Evolutionary conservation across 2,113 vertebrate species (phyloP).

Genomic region (Apodemus speciosus): DNA sequence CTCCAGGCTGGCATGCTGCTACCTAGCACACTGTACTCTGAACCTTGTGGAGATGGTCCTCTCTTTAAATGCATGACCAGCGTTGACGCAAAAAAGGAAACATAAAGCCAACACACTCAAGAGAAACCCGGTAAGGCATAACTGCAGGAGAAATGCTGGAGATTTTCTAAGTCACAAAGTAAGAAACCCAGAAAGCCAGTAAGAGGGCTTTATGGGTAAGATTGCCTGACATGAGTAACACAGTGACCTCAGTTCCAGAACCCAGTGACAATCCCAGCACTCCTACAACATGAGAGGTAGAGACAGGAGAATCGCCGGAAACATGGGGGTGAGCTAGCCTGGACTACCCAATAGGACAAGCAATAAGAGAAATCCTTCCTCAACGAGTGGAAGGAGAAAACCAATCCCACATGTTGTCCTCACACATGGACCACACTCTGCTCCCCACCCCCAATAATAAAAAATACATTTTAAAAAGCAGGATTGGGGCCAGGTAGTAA

Average conservation of each 20-base stretch:
- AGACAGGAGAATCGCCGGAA: not conserved
- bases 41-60: not conserved
- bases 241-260: not conserved
- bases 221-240: too few relatives aligned
- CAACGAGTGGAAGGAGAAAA: not conserved
- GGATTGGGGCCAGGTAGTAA: not conserved
- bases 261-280: not conserved
- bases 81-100: not conserved
- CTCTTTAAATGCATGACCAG: not conserved
- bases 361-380: not conserved
- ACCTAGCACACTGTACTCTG: not conserved
- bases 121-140: not conserved
- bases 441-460: not conserved
- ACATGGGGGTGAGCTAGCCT: not conserved
- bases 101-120: not conserved
- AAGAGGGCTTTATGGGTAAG: too few relatives aligned
- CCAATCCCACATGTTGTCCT: not conserved
- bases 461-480: not conserved
- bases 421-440: too few relatives aligned
- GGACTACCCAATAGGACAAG: not conserved
- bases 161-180: not conserved
- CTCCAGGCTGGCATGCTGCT: not conserved
- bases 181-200: not conserved
- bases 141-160: not conserved
- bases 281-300: not conserved